Conservation (phyloP, 2,113 vertebrate species). For the Hylia prasina region DNA sequence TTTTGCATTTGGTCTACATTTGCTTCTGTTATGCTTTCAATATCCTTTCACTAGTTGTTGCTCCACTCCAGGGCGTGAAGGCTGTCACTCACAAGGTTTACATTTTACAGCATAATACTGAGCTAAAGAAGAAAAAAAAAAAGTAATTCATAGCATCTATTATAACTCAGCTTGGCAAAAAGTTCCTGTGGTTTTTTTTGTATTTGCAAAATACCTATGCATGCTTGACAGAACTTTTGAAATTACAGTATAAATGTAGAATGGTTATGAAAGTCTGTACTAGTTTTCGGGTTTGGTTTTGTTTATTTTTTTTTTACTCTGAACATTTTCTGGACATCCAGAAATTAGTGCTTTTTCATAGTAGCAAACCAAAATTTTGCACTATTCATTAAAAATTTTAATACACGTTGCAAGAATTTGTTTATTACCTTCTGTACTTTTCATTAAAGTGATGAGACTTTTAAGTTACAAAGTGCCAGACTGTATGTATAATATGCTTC, state of each 20-base stretch:
- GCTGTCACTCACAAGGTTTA: not conserved
- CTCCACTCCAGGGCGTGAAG: not conserved
- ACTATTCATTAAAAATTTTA: not conserved
- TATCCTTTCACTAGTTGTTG: not conserved
- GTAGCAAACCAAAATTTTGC: not conserved
- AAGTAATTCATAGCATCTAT: not conserved
- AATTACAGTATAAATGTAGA: not conserved
- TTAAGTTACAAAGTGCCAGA: not conserved
- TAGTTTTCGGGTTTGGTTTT: not conserved
- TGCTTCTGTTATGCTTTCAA: not conserved
- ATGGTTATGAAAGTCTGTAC: not conserved
- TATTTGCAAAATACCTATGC: not conserved
- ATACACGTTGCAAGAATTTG: rapidly evolving
- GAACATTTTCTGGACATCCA: not conserved
- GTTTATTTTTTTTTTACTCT: not conserved
- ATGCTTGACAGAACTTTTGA: not conserved
- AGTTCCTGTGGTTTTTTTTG: not conserved
- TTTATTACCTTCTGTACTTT: not conserved
- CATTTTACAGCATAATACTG: not conserved
- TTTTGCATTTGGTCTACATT: not conserved
- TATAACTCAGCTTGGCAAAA: not conserved
- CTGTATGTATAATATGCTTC: not conserved
- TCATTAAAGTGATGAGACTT: not conserved
- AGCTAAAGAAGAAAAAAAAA: not conserved
- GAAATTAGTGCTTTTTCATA: not conserved